These are phyloP conservation scores for Panonychus citri DNA, from an alignment of 1,140 invertebrate species.

Conservation along the genomic window DNA sequence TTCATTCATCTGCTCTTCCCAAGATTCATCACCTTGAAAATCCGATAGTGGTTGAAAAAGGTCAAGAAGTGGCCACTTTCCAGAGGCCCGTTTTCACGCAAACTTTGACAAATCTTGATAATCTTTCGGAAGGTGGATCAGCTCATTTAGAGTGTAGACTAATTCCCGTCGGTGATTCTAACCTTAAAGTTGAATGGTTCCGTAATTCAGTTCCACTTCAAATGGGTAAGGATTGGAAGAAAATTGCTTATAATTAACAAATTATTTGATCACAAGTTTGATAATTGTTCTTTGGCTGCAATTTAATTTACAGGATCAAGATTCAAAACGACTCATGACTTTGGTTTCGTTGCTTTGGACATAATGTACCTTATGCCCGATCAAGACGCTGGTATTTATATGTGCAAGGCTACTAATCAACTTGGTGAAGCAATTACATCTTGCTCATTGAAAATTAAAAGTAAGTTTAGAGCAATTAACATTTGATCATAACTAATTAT, in stretches of 20 bases:
- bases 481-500: not conserved
- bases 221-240: conserved; percentile 35
- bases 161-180: conserved; percentile 78
- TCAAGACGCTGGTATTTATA: conserved; percentile 60
- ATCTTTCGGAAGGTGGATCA: conserved; percentile 45
- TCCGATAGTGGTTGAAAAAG: conserved; percentile 28
- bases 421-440: conserved; percentile 37
- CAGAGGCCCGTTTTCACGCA: conserved; percentile 31
- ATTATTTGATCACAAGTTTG: conserved; percentile 20
- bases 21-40: conserved; percentile 65
- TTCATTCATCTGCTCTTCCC: conserved; percentile 18
- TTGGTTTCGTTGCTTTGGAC: conserved; percentile 77
- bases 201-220: conserved; percentile 48
- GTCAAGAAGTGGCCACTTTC: conserved; percentile 26
- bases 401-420: conserved; percentile 5
- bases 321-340: conserved; percentile 81
- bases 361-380: conserved; percentile 74
- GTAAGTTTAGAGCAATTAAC: not conserved
- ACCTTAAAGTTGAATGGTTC: conserved; percentile 84
- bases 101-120: conserved; percentile 54
- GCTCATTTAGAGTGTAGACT: conserved; percentile 87
- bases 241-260: conserved; percentile 60
- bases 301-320: conserved; percentile 40
- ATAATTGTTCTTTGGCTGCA: not conserved
- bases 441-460: not conserved